These are phyloP conservation scores for Stegodyphus dumicola DNA, from an alignment of 1,140 invertebrate species.

Conservation along the genomic window DNA sequence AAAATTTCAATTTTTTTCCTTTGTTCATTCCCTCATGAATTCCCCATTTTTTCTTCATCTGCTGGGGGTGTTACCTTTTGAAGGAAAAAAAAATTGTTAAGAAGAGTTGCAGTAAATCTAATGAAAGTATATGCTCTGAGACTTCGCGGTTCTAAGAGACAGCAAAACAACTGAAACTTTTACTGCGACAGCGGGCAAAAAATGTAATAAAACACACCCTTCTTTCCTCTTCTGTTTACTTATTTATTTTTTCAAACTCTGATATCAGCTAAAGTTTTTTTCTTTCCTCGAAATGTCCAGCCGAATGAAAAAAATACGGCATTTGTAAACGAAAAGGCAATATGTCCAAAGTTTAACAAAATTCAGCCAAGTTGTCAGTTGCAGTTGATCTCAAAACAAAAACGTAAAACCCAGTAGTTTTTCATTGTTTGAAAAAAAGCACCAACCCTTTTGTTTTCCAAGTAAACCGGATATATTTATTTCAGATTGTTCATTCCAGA, in stretches of 20 bases:
- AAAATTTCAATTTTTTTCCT: slow-evolving; percentile 19
- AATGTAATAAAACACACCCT: slow-evolving; percentile 21
- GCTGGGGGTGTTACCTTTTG: no score
- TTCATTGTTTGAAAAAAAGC: no score
- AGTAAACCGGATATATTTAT: not conserved
- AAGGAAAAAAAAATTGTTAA: not conserved
- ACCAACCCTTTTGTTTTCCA: not conserved
- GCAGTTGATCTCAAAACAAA: slow-evolving; percentile 12
- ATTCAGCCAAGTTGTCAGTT: slow-evolving; percentile 27
- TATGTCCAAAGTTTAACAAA: slow-evolving; percentile 28
- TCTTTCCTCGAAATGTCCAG: not conserved
- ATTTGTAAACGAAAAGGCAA: slow-evolving; percentile 19
- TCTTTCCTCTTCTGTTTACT: not conserved
- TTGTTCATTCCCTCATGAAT: slow-evolving; percentile 3
- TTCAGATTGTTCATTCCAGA: no score
- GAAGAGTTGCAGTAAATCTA: not conserved
- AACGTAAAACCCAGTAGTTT: not conserved
- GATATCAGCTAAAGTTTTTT: slow-evolving; percentile 8
- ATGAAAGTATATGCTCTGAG: slow-evolving; percentile 9
- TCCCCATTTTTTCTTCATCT: slow-evolving; percentile 3
- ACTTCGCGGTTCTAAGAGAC: not conserved
- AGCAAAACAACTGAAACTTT: slow-evolving; percentile 17
- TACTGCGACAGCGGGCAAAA: not conserved
- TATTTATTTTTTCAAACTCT: slow-evolving; percentile 4
- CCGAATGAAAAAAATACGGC: not conserved